Evolutionary conservation across 2,797 vertebrate species (phyloP), one percentile per base, ranked within the genome.

Genomic region (Premnoplex brunnescens): DNA sequence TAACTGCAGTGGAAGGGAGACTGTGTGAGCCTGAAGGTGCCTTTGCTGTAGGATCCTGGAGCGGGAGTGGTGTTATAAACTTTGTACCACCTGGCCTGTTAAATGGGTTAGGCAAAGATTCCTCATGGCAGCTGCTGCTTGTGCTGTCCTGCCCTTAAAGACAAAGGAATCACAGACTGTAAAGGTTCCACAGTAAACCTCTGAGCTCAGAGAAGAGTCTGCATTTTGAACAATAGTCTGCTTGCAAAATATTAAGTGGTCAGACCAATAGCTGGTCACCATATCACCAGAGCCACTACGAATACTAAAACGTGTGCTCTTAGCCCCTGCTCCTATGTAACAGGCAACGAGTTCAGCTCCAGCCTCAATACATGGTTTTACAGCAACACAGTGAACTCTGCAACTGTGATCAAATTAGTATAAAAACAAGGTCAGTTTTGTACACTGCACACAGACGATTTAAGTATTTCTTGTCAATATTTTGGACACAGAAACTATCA

Each of bases 51-150:
- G 86, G 73, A 46, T 91, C 95, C 37, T 88, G 92, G 19, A 97
- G 83, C 20, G 95, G 92, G 19, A 97, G 83, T 22, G 96, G 91
- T 2, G 60, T 51, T 23, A 97, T 94, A 43, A 98, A 79, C 39
- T 98, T 92, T 20, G 98, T 92, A 82, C 97, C 83, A 12, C 97
- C 96, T 14, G 93, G 93, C 62, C 95, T 97, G 72, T 81, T 96
- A 88, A 86, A 93, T 1, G 97, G 95, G 46, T 98, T 98, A 32
- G 83, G 80, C 21, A 87, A 95, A 24, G 74, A 51, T 27, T 82
- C 82, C 30, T 89, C 48, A 27, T 1, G 3, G 27, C 30, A 26
- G 30, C 82, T 41, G 18, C 28, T 87, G 43, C 67, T 95, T 64
- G 48, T 85, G 55, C 88, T 74, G 6, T 93, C 34, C 34, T 88